phyloP scores from a whole-genome alignment of 2,113 vertebrate species.

The Grallaria varia region DNA sequence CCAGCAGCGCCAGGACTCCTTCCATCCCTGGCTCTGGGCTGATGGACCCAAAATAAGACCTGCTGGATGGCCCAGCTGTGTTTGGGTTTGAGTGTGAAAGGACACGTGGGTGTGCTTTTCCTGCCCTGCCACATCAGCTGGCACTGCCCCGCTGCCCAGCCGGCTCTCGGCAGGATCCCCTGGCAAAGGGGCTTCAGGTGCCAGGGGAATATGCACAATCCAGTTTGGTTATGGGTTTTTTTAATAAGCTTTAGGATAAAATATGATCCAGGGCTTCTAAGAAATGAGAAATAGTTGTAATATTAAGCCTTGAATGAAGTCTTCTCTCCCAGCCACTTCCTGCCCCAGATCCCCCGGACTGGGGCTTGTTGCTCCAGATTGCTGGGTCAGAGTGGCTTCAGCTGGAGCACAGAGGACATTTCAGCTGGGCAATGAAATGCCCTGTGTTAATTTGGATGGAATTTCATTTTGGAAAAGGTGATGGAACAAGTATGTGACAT shows the following conservation, averaged over 20 bases:
- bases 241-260: neutral
- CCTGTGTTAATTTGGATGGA: neutral
- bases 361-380: accelerated
- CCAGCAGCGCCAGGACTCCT: neutral
- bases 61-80: accelerated
- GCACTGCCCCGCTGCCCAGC: neutral
- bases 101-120: accelerated
- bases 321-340: neutral
- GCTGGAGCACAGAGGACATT: neutral
- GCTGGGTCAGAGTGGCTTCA: neutral
- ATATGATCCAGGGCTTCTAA: neutral
- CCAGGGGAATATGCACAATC: accelerated
- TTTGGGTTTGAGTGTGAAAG: neutral
- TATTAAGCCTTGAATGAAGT: neutral
- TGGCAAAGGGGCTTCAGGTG: neutral
- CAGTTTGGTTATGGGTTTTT: neutral
- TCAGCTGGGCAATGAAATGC: neutral
- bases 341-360: accelerated
- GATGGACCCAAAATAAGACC: neutral
- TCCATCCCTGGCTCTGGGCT: accelerated
- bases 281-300: neutral
- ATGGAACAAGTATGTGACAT: neutral
- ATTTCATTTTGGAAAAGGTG: neutral
- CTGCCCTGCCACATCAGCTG: neutral
- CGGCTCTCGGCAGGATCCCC: accelerated